Evolutionary conservation across 2,888 invertebrate species (phyloP).

Genomic region (Dolomedes plantarius): DNA sequence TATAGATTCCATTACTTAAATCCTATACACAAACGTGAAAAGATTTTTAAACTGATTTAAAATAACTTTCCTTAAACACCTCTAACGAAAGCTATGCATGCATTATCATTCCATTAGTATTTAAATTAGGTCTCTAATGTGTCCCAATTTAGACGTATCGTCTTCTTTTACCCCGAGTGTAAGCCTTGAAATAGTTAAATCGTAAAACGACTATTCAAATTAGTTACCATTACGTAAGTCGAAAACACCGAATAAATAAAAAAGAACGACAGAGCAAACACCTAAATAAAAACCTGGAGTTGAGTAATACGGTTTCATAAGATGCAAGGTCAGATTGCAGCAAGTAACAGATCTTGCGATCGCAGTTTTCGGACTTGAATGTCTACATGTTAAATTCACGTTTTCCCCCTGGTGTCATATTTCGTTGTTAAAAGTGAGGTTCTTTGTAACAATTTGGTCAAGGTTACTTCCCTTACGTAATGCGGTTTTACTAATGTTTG

Average conservation of each 20-base stretch:
- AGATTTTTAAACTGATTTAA: too few relatives aligned
- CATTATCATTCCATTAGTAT: too few relatives aligned
- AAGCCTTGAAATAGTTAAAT: background rate
- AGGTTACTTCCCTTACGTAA: background rate
- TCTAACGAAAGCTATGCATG: too few relatives aligned
- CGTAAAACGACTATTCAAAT: background rate
- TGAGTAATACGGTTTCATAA: slow-evolving; percentile 6
- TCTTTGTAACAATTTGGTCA: background rate
- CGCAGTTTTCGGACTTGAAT: background rate
- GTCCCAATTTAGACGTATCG: too few relatives aligned
- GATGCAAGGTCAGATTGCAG: background rate
- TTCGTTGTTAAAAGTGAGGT: background rate
- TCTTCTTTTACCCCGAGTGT: too few relatives aligned
- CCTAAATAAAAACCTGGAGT: background rate
- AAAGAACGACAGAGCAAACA: background rate
- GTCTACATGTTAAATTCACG: background rate
- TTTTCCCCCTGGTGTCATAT: background rate
- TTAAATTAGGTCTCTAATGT: too few relatives aligned
- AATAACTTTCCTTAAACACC: too few relatives aligned
- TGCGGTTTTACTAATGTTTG: background rate
- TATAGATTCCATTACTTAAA: too few relatives aligned
- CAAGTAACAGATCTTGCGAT: background rate
- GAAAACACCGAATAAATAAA: background rate
- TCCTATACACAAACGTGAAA: too few relatives aligned
- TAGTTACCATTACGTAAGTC: background rate